Percentiles rank a stretch among this genome's conserved stretches.
Conservation (phyloP, 1,140 invertebrate genomes). For the Bombus pascuorum region DNA sequence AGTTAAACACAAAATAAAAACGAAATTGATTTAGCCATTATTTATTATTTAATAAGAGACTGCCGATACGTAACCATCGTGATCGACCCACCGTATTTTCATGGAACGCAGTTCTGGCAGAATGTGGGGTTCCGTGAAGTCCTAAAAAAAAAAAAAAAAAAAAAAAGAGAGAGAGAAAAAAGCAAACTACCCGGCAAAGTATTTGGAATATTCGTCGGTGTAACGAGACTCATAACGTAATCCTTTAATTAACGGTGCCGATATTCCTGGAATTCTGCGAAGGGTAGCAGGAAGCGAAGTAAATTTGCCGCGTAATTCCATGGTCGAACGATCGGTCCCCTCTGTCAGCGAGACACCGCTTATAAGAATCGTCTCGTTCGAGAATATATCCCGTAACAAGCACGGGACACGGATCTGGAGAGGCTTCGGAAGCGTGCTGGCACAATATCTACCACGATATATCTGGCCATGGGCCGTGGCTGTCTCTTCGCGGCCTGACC, state of each 20-base stretch:
- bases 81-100: not conserved
- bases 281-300: not conserved
- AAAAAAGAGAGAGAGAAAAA: not conserved
- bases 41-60: too few relatives aligned
- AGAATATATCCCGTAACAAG: conserved; percentile 12
- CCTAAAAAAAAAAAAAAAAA: not conserved
- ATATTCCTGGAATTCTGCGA: conserved; percentile 2
- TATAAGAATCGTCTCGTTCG: not conserved
- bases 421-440: not conserved
- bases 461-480: conserved; percentile 31
- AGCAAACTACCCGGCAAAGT: not conserved
- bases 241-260: conserved; percentile 33
- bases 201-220: conserved; percentile 1
- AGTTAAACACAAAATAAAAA: not conserved
- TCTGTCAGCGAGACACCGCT: not conserved
- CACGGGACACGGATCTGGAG: not conserved
- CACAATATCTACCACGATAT: conserved; percentile 55
- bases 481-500: conserved; percentile 41
- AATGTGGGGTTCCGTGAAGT: not conserved
- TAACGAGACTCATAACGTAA: conserved; percentile 9
- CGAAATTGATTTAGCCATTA: too few relatives aligned
- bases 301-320: conserved; percentile 24
- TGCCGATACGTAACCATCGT: not conserved
- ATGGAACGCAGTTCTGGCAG: too few relatives aligned
- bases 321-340: not conserved